These are phyloP conservation scores for Prorops nasuta DNA, from an alignment of 1,140 invertebrate species.

Conservation along the genomic window DNA sequence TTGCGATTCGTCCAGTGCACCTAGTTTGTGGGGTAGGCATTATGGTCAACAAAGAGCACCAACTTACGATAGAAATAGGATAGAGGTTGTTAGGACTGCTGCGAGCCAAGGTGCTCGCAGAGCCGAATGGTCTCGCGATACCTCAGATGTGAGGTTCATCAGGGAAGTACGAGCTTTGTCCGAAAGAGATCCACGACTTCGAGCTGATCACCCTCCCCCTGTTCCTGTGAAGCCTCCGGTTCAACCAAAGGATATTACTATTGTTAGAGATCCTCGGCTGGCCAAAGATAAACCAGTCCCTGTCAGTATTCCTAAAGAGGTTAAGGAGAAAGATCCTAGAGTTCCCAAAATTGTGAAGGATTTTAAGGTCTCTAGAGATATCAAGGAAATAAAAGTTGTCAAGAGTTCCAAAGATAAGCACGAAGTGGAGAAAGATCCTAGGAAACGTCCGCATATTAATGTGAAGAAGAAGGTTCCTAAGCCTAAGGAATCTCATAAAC, in stretches of 20 bases:
- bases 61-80: conserved; percentile 25
- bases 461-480: background rate
- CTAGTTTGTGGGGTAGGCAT: no score
- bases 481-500: background rate
- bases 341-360: background rate
- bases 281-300: conserved; percentile 19
- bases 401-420: background rate
- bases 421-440: conserved; percentile 19
- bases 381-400: background rate
- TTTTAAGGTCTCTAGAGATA: background rate
- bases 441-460: conserved; percentile 12
- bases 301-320: background rate
- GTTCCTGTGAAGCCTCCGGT: background rate
- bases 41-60: no score
- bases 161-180: no score
- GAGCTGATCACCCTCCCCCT: conserved; percentile 9
- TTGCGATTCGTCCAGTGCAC: no score
- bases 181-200: conserved; percentile 30
- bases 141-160: no score
- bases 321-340: background rate
- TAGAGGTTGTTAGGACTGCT: conserved; percentile 6
- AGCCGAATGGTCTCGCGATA: conserved; percentile 21
- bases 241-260: background rate
- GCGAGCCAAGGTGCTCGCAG: conserved; percentile 23
- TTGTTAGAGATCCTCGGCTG: conserved; percentile 19